Conservation (phyloP, 2,888 invertebrate species). For the Cyrtodaria siliqua region DNA sequence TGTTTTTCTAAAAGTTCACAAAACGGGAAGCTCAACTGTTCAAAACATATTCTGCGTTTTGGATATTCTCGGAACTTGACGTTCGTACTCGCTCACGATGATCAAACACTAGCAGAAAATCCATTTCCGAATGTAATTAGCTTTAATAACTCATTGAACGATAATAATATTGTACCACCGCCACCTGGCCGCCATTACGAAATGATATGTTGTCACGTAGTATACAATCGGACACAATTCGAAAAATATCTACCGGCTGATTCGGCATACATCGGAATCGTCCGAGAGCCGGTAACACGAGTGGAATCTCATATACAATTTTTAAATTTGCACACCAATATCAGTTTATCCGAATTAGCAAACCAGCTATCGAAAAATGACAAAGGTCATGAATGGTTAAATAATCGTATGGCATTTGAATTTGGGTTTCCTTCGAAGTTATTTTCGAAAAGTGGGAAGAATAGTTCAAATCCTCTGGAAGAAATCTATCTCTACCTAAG, state of each 20-base stretch:
- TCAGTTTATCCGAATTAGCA: conserved; percentile 45
- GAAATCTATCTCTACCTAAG: conserved; percentile 48
- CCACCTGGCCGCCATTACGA: conserved; percentile 57
- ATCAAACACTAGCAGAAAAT: conserved; percentile 26
- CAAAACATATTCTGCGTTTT: conserved; percentile 65
- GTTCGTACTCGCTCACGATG: conserved; percentile 56
- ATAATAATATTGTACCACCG: conserved; percentile 58
- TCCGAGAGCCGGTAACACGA: conserved; percentile 63
- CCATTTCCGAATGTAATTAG: conserved; percentile 55
- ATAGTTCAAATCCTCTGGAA: neutral
- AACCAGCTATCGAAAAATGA: conserved; percentile 46
- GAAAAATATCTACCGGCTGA: conserved; percentile 57
- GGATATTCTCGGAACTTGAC: conserved; percentile 57
- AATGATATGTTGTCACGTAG: conserved; percentile 67
- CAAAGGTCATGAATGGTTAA: conserved; percentile 3
- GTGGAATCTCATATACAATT: conserved; percentile 59
- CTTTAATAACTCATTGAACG: conserved; percentile 16
- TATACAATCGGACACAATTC: conserved; percentile 59
- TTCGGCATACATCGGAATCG: conserved; percentile 63
- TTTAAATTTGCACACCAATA: conserved; percentile 36
- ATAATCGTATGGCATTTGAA: conserved; percentile 67
- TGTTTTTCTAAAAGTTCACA: conserved; percentile 68
- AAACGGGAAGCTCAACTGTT: conserved; percentile 66
- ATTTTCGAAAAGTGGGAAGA: conserved; percentile 14
- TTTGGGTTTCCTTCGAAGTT: conserved; percentile 60